These are phyloP conservation scores for Uria lomvia DNA, from an alignment of 2,113 vertebrate genomes.

Conservation along the genomic window DNA sequence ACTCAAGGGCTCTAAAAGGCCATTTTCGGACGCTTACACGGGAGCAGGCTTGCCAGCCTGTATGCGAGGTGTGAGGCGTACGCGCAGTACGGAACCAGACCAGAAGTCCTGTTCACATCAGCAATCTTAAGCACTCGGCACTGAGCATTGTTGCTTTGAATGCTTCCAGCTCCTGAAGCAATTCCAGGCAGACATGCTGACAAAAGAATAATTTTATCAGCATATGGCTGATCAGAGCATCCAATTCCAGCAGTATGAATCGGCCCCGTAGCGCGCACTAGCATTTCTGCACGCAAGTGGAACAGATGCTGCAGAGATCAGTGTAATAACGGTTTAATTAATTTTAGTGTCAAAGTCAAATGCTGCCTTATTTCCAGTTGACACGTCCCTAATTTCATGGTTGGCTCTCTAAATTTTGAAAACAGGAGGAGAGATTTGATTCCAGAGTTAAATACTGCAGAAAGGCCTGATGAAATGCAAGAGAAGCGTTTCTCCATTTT, in stretches of 20 bases:
- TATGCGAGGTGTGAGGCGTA: neutral
- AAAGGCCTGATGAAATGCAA: neutral
- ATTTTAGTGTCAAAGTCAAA: slow-evolving; percentile 54
- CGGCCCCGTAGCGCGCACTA: neutral
- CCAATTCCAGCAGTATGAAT: slow-evolving; percentile 42
- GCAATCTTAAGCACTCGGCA: slow-evolving; percentile 10
- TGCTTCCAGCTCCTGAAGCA: slow-evolving; percentile 45
- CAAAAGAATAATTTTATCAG: slow-evolving; percentile 63
- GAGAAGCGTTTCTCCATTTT: neutral
- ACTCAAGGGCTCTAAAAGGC: neutral
- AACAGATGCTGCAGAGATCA: slow-evolving; percentile 57
- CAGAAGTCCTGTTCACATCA: neutral
- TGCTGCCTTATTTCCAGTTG: slow-evolving; percentile 41
- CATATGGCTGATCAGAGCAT: slow-evolving; percentile 54
- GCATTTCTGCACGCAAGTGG: slow-evolving; percentile 15
- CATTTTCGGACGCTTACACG: neutral
- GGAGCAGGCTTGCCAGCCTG: neutral
- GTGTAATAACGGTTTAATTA: slow-evolving; percentile 48
- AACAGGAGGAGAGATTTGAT: neutral
- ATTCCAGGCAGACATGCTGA: slow-evolving; percentile 45
- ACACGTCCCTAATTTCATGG: neutral
- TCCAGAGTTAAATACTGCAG: neutral
- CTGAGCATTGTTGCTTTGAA: slow-evolving; percentile 30
- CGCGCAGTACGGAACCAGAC: neutral
- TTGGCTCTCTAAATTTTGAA: neutral